Evolutionary conservation across 2,113 vertebrate species (phyloP), one percentile per base, ranked within the genome.

Genomic region (Neolamprologus devosi): DNA sequence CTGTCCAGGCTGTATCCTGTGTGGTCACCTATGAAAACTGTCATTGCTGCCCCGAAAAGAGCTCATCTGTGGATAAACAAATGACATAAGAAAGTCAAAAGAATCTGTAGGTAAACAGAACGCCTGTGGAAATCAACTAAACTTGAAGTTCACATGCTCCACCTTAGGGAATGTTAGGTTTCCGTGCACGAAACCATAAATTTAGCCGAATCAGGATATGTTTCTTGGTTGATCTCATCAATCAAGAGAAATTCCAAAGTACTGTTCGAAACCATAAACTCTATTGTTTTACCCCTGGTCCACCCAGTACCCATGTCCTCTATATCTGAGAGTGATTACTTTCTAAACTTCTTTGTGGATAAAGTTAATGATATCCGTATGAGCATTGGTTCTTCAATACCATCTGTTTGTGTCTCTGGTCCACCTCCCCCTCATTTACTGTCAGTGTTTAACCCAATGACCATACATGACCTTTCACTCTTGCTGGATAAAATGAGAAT

Each of bases 101-200:
- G 42, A 45, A 13, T 7, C 42, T 45, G 42, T 45, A 45, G 42
- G 13, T 0, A 45, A 45, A 13, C 42, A 0, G 0, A 45, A 7
- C 12, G 0, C 42, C 42, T 45, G 12, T 45, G 42, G 13, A 45
- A 45, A 45, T 45, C 12, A 45, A 14, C 42, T 7, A 45, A 45
- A 45, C 42, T 45, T 45, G 13, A 45, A 45, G 42, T 45, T 45
- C 42, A 14, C 42, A 45, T 1, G 40, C 12, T 42, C 12, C 40
- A 42, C 40, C 40, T 42, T 40, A 40, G 40, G 40, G 40, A 42
- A 42, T 2, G 5, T 42, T 42, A 6, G 40, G 40, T 42, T 42
- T 6, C 40, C 0, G 5, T 42, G 12, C 12, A 42, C 3, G 0
- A 42, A 42, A 42, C 40, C 12, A 42, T 42, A 42, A 42, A 13